Percentiles rank a stretch among this genome's conserved stretches.
These are phyloP conservation scores for Sterrhoptilus dennistouni DNA, from an alignment of 2,113 vertebrate species.

Conservation along the genomic window DNA sequence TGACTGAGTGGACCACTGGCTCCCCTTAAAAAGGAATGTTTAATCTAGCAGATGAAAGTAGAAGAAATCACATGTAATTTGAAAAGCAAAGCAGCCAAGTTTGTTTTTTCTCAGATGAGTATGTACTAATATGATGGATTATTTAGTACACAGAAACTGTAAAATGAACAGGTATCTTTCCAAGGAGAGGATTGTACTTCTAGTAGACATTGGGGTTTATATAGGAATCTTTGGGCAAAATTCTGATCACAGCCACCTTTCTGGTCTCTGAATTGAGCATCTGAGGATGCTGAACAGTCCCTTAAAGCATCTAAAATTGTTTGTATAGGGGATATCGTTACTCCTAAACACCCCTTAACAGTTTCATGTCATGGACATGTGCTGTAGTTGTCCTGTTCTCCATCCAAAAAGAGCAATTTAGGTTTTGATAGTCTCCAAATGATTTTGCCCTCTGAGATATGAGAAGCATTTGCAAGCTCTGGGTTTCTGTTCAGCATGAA, in stretches of 20 bases:
- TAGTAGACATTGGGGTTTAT: background rate
- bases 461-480: background rate
- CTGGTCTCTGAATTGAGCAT: background rate
- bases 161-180: background rate
- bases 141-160: background rate
- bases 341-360: background rate
- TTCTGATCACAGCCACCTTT: background rate
- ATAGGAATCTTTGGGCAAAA: background rate
- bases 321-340: background rate
- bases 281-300: background rate
- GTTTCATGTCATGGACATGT: background rate
- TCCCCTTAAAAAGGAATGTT: background rate
- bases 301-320: background rate
- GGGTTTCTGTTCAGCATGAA: background rate
- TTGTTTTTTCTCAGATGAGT: background rate
- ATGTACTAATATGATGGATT: fast-evolving
- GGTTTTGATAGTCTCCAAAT: background rate
- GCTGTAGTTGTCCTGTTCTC: fast-evolving
- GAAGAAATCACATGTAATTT: background rate
- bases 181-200: background rate
- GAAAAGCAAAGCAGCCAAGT: background rate
- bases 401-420: background rate
- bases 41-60: conserved; percentile 34
- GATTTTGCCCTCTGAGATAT: background rate
- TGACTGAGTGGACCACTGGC: background rate